phyloP scores from a whole-genome alignment of 1,140 invertebrate species.

The Ectropis grisescens region DNA sequence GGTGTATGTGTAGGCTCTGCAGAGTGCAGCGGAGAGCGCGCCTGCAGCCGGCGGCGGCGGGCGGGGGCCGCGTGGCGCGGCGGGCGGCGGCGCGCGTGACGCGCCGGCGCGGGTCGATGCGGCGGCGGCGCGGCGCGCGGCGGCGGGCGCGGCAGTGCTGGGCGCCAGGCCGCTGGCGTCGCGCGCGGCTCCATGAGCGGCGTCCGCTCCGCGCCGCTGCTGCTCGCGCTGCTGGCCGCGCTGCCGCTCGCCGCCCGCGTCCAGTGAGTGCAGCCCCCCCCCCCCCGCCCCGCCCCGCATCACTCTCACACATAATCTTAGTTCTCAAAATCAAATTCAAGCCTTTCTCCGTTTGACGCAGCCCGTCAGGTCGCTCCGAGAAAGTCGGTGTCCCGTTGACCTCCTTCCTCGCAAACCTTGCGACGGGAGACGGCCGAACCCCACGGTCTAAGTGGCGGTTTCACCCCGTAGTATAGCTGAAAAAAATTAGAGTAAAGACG shows the following conservation, averaged over 20 bases:
- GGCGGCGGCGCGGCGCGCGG: conserved; percentile 3
- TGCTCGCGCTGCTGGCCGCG: conserved; percentile 12
- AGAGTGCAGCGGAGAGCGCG: not conserved
- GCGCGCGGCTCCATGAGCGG: conserved; percentile 9
- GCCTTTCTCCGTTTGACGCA: too few species aligned
- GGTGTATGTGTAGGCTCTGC: too few species aligned
- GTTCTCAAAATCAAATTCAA: too few species aligned
- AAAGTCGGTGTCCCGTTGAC: too few species aligned
- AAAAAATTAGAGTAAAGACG: too few species aligned
- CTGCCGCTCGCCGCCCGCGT: conserved; percentile 15
- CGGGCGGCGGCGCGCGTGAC: conserved; percentile 4
- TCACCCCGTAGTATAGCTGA: too few species aligned
- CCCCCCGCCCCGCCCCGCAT: too few species aligned
- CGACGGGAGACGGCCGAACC: too few species aligned
- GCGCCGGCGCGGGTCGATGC: not conserved
- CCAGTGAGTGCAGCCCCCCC: conserved; percentile 7
- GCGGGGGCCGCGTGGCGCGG: not conserved
- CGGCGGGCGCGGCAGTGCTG: not conserved
- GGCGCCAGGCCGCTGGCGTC: conserved; percentile 5
- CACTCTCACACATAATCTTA: too few species aligned
- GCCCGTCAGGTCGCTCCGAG: too few species aligned
- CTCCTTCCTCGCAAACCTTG: too few species aligned
- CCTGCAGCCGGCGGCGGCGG: conserved; percentile 2
- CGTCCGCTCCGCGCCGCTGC: conserved; percentile 14
- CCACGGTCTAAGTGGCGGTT: too few species aligned